Evolutionary conservation across 2,797 vertebrate species (phyloP), one percentile per base, ranked within the genome.

Genomic region (Miichthys miiuy): DNA sequence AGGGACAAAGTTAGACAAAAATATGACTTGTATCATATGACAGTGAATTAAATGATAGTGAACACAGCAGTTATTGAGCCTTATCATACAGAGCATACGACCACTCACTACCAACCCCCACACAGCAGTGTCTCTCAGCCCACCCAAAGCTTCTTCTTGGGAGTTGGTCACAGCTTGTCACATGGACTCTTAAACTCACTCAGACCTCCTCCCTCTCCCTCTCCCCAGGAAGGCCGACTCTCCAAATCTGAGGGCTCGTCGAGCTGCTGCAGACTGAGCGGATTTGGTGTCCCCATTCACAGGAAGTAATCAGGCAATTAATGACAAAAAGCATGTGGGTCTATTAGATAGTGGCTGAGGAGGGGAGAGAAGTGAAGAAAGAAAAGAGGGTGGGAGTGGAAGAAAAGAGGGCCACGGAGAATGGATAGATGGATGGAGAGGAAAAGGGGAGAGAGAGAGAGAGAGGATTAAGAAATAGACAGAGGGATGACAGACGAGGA

Each of bases 261-360:
- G 77, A 91, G 90, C 76, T 66, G 55, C 81, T 67, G 75, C 62
- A 83, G 90, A 93, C 92, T 90, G 91, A 93, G 91, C 88, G 92
- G 94, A 95, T 95, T 95, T 95, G 92, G 89, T 91, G 86, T 92
- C 86, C 84, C 92, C 90, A 93, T 95, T 95, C 94, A 94, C 73
- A 82, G 81, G 81, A 90, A 86, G 91, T 94, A 93, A 94, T 95
- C 95, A 92, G 91, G 93, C 94, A 95, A 94, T 95, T 95, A 95
- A 95, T 94, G 91, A 94, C 93, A 92, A 92, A 93, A 94, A 90
- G 88, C 92, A 86, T 88, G 86, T 91, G 91, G 88, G 91, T 91
- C 89, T 91, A 93, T 94, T 94, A 92, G 93, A 95, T 89, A 92
- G 86, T 70, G 74, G 82, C 83, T 61, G 81, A 80, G 79, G 74